Conservation (phyloP, 1,140 invertebrate genomes). For the Lucilia sericata region DNA sequence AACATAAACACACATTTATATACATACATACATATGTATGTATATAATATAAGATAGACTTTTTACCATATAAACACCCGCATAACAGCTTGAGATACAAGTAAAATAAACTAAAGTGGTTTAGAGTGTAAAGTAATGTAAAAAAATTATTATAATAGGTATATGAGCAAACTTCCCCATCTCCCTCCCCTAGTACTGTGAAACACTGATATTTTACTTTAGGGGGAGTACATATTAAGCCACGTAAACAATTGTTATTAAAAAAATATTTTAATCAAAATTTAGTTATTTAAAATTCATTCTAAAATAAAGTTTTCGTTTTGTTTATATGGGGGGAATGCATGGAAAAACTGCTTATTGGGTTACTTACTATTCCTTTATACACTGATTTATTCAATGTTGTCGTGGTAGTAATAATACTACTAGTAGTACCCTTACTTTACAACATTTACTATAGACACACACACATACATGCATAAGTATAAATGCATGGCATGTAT, state of each 20-base stretch:
- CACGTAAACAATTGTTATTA: too few relatives aligned
- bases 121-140: neutral
- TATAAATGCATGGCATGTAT: neutral
- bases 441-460: neutral
- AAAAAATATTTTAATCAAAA: neutral
- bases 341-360: neutral
- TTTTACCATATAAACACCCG: conserved; percentile 2
- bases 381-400: neutral
- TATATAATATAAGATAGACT: neutral
- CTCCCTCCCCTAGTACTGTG: too few relatives aligned
- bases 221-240: too few relatives aligned
- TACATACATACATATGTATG: neutral
- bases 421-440: neutral
- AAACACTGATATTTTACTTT: too few relatives aligned
- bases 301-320: neutral
- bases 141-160: too few relatives aligned
- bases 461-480: too few relatives aligned
- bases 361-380: neutral
- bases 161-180: too few relatives aligned
- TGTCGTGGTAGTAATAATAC: neutral
- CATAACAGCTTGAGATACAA: conserved; percentile 34
- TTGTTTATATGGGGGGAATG: neutral
- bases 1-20: neutral
- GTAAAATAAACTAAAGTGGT: conserved; percentile 34
- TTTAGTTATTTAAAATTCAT: neutral